Percentiles rank a stretch among this genome's conserved stretches.
These are phyloP conservation scores for Schizopygopsis pylzovi DNA, from an alignment of 2,797 vertebrate species.

Conservation along the genomic window DNA sequence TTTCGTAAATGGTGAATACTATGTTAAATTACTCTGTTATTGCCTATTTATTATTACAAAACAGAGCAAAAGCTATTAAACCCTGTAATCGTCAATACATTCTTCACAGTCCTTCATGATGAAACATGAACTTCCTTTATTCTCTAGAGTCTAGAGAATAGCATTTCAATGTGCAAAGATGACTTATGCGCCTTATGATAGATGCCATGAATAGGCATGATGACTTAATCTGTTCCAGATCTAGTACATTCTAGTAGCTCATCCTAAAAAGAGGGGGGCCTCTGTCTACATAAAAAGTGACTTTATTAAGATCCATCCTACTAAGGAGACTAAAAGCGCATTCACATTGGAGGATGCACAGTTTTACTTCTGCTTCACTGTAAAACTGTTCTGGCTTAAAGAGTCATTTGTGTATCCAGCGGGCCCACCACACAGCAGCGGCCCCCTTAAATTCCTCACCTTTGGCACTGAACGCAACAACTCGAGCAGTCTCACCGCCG, in stretches of 20 bases:
- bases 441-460: constrained; percentile 58
- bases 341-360: constrained; percentile 30
- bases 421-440: constrained; percentile 39
- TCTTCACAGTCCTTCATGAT: constrained; percentile 47
- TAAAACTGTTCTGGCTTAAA: constrained; percentile 35
- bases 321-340: background rate
- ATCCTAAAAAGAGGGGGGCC: constrained; percentile 24
- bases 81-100: constrained; percentile 54
- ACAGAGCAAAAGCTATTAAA: constrained; percentile 45
- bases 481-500: constrained; percentile 30
- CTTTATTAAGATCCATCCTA: background rate
- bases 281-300: constrained; percentile 4
- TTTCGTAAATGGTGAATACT: constrained; percentile 18
- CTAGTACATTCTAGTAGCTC: background rate
- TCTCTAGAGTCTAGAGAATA: constrained; percentile 2
- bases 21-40: constrained; percentile 18
- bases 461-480: constrained; percentile 68
- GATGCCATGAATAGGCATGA: constrained; percentile 18
- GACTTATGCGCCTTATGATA: constrained; percentile 23
- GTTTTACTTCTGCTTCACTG: constrained; percentile 22
- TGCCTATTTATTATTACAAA: constrained; percentile 26
- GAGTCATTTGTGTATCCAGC: constrained; percentile 45
- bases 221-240: constrained; percentile 22
- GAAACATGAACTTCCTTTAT: constrained; percentile 49
- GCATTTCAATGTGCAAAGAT: constrained; percentile 51